Conservation (phyloP, 2,113 vertebrate genomes). For the Peromyscus maniculatus region DNA sequence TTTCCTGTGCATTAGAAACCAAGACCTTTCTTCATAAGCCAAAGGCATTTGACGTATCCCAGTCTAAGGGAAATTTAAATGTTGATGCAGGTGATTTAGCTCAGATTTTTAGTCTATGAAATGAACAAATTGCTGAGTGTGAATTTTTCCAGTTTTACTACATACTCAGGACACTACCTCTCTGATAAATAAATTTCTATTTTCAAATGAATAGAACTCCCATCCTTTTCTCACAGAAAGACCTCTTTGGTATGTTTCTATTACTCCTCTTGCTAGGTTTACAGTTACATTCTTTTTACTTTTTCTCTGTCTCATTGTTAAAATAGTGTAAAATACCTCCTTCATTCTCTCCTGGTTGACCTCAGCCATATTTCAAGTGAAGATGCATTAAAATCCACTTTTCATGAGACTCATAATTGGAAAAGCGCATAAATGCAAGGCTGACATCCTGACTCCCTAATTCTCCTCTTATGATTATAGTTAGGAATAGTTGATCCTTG, state of each 20-base stretch:
- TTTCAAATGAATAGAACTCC: constrained; percentile 71
- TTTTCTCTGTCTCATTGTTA: neutral
- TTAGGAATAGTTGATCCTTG: neutral
- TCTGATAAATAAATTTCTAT: constrained; percentile 15
- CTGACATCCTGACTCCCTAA: neutral
- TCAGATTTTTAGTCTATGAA: constrained; percentile 3
- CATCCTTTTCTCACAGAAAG: constrained; percentile 19
- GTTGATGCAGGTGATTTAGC: neutral
- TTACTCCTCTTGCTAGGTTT: constrained; percentile 56
- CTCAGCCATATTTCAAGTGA: constrained; percentile 70
- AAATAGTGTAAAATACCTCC: constrained; percentile 61
- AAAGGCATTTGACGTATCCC: neutral
- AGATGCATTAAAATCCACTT: constrained; percentile 75
- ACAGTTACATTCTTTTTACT: constrained; percentile 48
- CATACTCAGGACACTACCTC: too few species aligned
- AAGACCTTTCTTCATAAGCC: constrained; percentile 68
- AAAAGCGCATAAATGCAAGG: constrained; percentile 66
- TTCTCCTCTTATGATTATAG: neutral
- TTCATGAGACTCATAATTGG: constrained; percentile 42
- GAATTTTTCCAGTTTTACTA: neutral
- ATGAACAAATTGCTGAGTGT: neutral
- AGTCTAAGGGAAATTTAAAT: neutral
- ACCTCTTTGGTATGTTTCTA: constrained; percentile 61
- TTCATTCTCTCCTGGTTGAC: constrained; percentile 33
- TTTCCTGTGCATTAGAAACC: constrained; percentile 59